Evolutionary conservation across 2,113 vertebrate genomes (phyloP), one percentile per base, ranked within the genome.

Genomic region (Acrocephalus kingi): DNA sequence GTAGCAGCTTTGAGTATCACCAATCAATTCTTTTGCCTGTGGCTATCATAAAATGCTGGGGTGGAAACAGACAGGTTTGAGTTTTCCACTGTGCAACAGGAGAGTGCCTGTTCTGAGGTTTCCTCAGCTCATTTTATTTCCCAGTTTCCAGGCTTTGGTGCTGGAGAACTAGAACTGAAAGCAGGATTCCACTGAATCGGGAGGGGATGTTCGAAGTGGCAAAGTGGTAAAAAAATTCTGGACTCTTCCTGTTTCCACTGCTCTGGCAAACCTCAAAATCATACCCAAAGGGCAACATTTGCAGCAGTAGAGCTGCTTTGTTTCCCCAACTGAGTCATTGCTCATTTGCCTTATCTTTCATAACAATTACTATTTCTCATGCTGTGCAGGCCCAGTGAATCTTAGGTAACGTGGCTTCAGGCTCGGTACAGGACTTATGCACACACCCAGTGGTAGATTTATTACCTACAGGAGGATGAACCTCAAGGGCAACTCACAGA

Each of bases 321-420:
- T 74, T 92, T 37, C 54, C 4, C 25, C 6, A 4, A 13, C 28
- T 71, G 61, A 94, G 67, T 94, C 61, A 72, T 24, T 93, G 64
- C 73, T 91, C 58, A 43, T 94, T 94, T 89, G 54, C 46, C 17
- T 90, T 89, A 68, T 75, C 87, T 94, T 93, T 89, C 75, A 68
- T 31, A 78, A 78, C 35, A 78, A 59, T 94, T 93, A 87, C 39
- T 54, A 39, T 87, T 91, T 55, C 66, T 81, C 52, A 46, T 43
- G 71, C 73, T 94, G 52, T 76, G 48, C 69, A 78, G 62, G 31
- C 52, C 64, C 52, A n/a, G 66, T 63, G 84, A 94, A 33, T 95
- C 58, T 67, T 63, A 59, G 62, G 49, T 75, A 87, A 52, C 0
- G 3, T 13, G 35, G 35, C 52, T 94, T 63, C 56, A 63, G 77